phyloP scores from a whole-genome alignment of 2,888 invertebrate species.

The Isotomurus palustris region DNA sequence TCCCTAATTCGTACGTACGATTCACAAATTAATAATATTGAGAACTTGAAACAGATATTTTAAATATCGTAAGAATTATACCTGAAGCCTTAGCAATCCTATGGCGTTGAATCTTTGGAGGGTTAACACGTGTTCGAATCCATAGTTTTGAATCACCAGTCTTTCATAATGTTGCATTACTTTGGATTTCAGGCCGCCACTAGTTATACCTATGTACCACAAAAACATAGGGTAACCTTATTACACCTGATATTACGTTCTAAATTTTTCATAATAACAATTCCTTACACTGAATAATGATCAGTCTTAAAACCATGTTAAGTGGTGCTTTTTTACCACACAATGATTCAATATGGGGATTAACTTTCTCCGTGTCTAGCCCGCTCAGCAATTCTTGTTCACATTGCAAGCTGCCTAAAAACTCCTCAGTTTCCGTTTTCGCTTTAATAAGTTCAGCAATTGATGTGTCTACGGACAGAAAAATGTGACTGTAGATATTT shows the following conservation, averaged over 20 bases:
- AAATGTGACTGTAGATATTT: conserved; percentile 8
- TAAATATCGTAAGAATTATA: conserved; percentile 49
- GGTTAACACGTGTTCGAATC: conserved; percentile 74
- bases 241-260: not conserved
- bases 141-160: conserved; percentile 78
- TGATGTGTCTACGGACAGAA: conserved; percentile 65
- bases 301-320: conserved; percentile 74
- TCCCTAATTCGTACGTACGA: conserved; percentile 19
- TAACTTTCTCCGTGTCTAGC: conserved; percentile 82
- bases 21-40: not conserved
- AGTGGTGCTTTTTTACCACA: conserved; percentile 80
- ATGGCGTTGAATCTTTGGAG: conserved; percentile 81
- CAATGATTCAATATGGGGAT: conserved; percentile 84
- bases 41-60: not conserved
- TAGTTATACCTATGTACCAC: conserved; percentile 34
- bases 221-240: not conserved
- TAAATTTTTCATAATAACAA: not conserved
- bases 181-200: conserved; percentile 85
- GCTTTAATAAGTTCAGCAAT: conserved; percentile 92
- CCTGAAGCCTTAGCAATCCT: conserved; percentile 72
- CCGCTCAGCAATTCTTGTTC: conserved; percentile 92
- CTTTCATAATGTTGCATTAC: conserved; percentile 69
- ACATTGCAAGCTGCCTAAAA: conserved; percentile 71
- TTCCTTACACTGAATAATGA: conserved; percentile 69
- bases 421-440: conserved; percentile 67